phyloP scores from a whole-genome alignment of 2,113 vertebrate species.

The Neomonachus schauinslandi region DNA sequence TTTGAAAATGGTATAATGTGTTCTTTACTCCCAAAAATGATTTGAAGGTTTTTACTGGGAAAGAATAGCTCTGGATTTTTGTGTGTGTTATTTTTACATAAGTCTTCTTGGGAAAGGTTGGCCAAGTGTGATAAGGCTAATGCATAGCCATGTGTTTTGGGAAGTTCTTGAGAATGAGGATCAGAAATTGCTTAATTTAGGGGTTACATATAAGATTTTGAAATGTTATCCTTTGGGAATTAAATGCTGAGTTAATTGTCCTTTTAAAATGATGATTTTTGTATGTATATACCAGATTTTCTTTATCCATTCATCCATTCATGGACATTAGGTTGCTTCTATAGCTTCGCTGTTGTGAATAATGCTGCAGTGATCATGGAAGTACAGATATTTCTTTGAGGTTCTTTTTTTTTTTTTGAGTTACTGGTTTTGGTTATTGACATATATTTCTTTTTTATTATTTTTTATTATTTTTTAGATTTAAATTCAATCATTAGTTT shows the following conservation, averaged over 20 bases:
- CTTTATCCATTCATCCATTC: background rate
- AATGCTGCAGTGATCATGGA: background rate
- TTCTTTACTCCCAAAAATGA: conserved; percentile 9
- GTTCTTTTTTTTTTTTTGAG: too few species aligned
- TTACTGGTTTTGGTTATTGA: too few species aligned
- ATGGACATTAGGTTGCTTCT: too few species aligned
- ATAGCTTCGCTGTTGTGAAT: background rate
- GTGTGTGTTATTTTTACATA: background rate
- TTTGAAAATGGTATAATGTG: background rate
- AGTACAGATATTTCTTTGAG: background rate
- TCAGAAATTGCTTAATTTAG: background rate
- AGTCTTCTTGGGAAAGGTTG: background rate
- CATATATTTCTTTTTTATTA: too few species aligned
- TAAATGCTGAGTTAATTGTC: background rate
- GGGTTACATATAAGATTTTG: background rate
- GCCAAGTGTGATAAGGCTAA: background rate
- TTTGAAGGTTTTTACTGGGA: background rate
- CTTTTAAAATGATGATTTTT: background rate
- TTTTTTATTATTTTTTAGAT: too few species aligned
- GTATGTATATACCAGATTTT: background rate
- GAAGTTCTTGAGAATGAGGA: background rate
- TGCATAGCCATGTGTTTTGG: background rate
- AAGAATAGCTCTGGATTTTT: background rate
- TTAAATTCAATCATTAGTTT: too few species aligned
- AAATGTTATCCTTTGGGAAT: background rate